Percentiles rank a stretch among this genome's conserved stretches.
Evolutionary conservation across 2,797 vertebrate species (phyloP).

Genomic region (Pseudochirops corinnae): DNA sequence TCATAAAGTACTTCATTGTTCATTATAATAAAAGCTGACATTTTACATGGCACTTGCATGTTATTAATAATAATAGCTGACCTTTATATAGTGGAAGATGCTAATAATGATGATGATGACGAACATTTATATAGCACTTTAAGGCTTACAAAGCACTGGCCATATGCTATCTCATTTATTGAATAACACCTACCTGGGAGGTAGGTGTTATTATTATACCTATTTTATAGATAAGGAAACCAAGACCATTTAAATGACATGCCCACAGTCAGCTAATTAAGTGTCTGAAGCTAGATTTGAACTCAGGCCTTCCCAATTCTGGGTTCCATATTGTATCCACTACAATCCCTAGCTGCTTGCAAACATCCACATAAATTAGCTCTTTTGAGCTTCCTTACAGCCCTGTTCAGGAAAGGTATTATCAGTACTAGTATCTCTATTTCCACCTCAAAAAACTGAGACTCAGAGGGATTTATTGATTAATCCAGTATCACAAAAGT

Average conservation of each 20-base stretch:
- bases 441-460: conserved; percentile 24
- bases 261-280: neutral
- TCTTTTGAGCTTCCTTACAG: neutral
- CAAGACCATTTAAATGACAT: neutral
- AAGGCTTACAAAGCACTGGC: neutral
- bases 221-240: neutral
- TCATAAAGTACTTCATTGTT: neutral
- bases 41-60: neutral
- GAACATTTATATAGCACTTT: neutral
- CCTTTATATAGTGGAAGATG: neutral
- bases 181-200: neutral
- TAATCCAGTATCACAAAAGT: neutral
- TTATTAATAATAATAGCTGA: neutral
- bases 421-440: neutral
- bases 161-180: neutral
- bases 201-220: neutral
- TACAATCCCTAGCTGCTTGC: neutral
- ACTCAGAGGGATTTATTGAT: neutral
- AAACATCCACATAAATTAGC: neutral
- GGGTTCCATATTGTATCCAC: neutral
- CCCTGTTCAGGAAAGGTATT: neutral
- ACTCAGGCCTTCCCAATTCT: neutral
- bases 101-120: neutral
- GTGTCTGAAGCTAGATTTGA: neutral
- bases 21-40: neutral